Conservation (phyloP, 2,113 vertebrate species). For the Ahaetulla prasina region DNA sequence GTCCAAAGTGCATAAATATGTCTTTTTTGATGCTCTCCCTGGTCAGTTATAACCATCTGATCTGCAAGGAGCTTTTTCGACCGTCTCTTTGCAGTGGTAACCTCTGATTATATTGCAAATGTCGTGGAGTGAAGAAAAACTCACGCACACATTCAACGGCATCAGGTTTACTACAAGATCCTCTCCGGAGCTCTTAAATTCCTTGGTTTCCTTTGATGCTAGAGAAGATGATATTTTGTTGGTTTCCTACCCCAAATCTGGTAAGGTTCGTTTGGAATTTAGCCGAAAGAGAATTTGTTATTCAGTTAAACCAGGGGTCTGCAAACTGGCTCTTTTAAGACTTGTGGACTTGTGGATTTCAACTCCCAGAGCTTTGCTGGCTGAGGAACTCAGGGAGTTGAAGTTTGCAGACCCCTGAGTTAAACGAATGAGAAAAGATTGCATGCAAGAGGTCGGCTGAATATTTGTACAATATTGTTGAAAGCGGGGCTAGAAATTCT, state of each 20-base stretch:
- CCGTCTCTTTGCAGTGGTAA: not conserved
- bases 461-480: not conserved
- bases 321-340: too few relatives aligned
- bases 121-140: conserved; percentile 23
- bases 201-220: conserved; percentile 64
- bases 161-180: conserved; percentile 64
- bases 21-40: conserved; percentile 18
- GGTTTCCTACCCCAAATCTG: conserved; percentile 75
- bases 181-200: conserved; percentile 65
- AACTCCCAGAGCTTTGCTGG: too few relatives aligned
- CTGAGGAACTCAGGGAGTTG: too few relatives aligned
- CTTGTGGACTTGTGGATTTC: too few relatives aligned
- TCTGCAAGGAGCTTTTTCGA: conserved; percentile 22
- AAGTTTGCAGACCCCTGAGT: too few relatives aligned
- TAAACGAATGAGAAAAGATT: not conserved
- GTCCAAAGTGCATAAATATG: conserved; percentile 46
- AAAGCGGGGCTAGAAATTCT: not conserved
- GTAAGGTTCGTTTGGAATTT: conserved; percentile 53
- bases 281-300: not conserved
- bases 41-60: conserved; percentile 29
- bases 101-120: conserved; percentile 42
- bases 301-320: too few relatives aligned
- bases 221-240: conserved; percentile 74
- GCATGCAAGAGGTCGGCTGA: not conserved
- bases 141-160: conserved; percentile 66